These are phyloP conservation scores for Listronotus oregonensis DNA, from an alignment of 1,140 invertebrate genomes.

Conservation along the genomic window DNA sequence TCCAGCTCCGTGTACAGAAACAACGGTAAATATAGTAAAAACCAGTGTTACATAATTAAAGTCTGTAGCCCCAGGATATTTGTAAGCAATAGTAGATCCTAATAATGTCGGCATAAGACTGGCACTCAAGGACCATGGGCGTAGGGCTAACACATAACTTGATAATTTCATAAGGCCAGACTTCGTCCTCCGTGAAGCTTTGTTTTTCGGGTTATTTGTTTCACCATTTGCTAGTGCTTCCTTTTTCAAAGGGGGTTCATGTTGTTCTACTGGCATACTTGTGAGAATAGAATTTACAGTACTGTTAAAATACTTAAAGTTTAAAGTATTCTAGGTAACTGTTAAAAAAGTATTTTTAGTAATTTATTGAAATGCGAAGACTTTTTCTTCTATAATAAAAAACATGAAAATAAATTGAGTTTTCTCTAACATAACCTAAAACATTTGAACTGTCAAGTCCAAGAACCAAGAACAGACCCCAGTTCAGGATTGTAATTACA, in stretches of 20 bases:
- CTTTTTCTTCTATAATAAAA: too few relatives aligned
- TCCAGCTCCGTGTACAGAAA: constrained; percentile 92
- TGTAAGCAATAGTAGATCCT: constrained; percentile 85
- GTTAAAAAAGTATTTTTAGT: too few relatives aligned
- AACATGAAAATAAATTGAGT: too few relatives aligned
- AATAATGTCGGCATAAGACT: constrained; percentile 88
- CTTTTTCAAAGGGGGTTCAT: neutral
- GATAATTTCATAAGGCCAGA: constrained; percentile 81
- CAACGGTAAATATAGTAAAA: constrained; percentile 80
- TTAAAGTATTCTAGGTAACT: too few relatives aligned
- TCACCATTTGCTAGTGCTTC: constrained; percentile 20
- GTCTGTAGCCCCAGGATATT: constrained; percentile 67
- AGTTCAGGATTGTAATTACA: too few relatives aligned
- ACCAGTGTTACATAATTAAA: constrained; percentile 81
- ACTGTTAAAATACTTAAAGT: too few relatives aligned
- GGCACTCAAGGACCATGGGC: constrained; percentile 92
- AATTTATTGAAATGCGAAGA: too few relatives aligned
- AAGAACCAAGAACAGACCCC: too few relatives aligned
- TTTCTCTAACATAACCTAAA: too few relatives aligned
- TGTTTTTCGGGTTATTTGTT: constrained; percentile 4
- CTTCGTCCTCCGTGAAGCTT: constrained; percentile 7
- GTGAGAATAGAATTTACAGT: neutral
- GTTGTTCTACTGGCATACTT: constrained; percentile 24
- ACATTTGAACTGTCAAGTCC: too few relatives aligned
- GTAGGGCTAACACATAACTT: constrained; percentile 82